Evolutionary conservation across 2,888 invertebrate genomes (phyloP), one percentile per base, ranked within the genome.

Genomic region (Stegophylla sp.): DNA sequence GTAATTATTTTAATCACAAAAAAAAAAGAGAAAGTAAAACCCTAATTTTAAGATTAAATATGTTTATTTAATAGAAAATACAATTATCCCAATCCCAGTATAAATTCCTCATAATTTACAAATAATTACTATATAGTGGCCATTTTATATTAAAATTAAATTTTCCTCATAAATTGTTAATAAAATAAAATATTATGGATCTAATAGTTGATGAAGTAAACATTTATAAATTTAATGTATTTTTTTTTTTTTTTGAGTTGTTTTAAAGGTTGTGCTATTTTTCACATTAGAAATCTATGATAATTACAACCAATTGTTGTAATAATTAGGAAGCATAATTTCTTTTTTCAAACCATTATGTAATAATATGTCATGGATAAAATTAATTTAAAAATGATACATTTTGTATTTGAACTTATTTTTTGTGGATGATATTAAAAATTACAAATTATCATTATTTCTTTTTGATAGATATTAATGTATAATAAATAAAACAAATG

Each of bases 361-460:
- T n/a, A n/a, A n/a, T n/a, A n/a, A n/a, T n/a, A n/a, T 74, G 28
- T 5, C 3, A 34, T 34, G 34, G 34, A 5, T 34, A 34, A 34
- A 34, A 34, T 34, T 13, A 34, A 63, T 61, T 45, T 17, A 45
- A 59, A 43, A 59, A 48, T 74, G 17, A 48, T 13, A 48, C 0
- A 34, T 63, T 73, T 74, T 63, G 48, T 61, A 48, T 61, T 74
- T 74, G 45, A 74, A 61, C n/a, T 61, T 26, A 45, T 74, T 17
- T 59, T 73, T 59, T 34, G 20, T 74, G 48, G 61, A 26, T 73
- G 43, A n/a, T 71, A 45, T 73, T 26, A 7, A 66, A 53, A 59
- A 13, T 63, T 45, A 13, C 61, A 43, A 12, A 28, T n/a, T n/a
- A n/a, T n/a, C n/a, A n/a, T n/a, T n/a, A n/a, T n/a, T n/a, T n/a